phyloP scores from a whole-genome alignment of 2,113 vertebrate species.

The Paralichthys olivaceus region DNA sequence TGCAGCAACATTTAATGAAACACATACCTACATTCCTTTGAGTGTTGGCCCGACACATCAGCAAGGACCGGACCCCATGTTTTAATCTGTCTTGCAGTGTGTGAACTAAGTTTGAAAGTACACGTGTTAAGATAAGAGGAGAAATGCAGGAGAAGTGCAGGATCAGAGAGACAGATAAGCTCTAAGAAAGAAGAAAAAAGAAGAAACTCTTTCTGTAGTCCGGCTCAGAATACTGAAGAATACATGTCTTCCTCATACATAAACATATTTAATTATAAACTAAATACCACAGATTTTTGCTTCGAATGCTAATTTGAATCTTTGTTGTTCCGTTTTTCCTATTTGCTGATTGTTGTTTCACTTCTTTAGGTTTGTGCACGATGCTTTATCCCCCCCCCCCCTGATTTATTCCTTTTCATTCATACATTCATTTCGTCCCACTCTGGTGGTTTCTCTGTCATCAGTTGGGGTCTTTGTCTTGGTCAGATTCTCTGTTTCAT shows the following conservation, averaged over 20 bases:
- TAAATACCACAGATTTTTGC: constrained; percentile 21
- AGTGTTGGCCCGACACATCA: constrained; percentile 5
- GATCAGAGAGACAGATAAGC: constrained; percentile 4
- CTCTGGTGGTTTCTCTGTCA: constrained; percentile 31
- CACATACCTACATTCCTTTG: not conserved
- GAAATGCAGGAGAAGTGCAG: constrained; percentile 16
- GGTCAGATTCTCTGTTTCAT: constrained; percentile 28
- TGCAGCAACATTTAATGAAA: constrained; percentile 2
- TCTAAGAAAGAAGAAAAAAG: not conserved
- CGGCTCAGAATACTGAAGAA: not conserved
- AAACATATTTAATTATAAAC: constrained; percentile 3
- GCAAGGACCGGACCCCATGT: constrained; percentile 4
- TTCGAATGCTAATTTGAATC: not conserved
- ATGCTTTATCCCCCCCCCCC: not conserved
- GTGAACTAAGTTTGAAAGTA: constrained; percentile 50
- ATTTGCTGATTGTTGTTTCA: not conserved
- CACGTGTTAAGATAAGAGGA: constrained; percentile 37
- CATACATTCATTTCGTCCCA: not conserved
- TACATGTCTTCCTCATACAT: not conserved
- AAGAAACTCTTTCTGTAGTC: not conserved
- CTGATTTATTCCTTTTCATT: constrained; percentile 7
- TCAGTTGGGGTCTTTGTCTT: constrained; percentile 15
- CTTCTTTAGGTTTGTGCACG: not conserved
- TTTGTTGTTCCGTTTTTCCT: not conserved
- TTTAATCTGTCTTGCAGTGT: constrained; percentile 6